Percentiles rank a stretch among this genome's conserved stretches.
These are phyloP conservation scores for Spea hammondii DNA, from an alignment of 2,797 vertebrate genomes.

Conservation along the genomic window DNA sequence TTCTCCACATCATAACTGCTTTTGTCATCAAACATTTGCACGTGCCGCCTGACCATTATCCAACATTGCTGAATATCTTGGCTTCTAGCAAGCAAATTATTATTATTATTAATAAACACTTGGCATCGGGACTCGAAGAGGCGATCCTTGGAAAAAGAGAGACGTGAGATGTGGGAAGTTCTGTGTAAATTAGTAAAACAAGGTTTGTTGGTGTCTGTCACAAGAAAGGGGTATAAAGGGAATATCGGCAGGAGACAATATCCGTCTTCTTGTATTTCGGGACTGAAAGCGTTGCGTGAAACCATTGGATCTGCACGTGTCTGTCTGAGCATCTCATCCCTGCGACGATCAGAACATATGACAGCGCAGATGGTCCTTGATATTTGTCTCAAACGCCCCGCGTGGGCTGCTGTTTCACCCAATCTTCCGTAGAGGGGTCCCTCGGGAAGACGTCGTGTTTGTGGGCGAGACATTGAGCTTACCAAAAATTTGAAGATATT, in stretches of 20 bases:
- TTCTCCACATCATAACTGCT: background rate
- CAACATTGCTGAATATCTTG: background rate
- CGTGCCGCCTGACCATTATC: background rate
- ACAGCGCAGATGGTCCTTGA: conserved; percentile 38
- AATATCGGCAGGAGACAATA: no score
- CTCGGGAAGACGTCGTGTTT: conserved; percentile 9
- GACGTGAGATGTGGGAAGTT: background rate
- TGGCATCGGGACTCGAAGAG: conserved; percentile 1
- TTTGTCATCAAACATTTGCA: background rate
- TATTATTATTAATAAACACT: background rate
- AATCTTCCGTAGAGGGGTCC: conserved; percentile 38
- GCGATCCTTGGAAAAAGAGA: conserved; percentile 1
- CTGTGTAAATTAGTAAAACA: background rate
- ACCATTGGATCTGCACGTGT: background rate
- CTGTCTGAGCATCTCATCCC: conserved; percentile 1
- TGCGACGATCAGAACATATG: conserved; percentile 35
- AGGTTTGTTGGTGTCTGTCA: no score
- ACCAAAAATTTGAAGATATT: conserved; percentile 39
- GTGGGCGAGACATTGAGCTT: conserved; percentile 45
- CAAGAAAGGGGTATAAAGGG: no score
- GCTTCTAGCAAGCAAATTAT: background rate
- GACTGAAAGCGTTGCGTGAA: background rate
- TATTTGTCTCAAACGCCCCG: conserved; percentile 28
- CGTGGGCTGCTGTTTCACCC: conserved; percentile 35
- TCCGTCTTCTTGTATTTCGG: no score